A percentile compares a stretch with the other conserved stretches of the same genome.
phyloP scores from a whole-genome alignment of 2,113 vertebrate species.

The Cygnus atratus region DNA sequence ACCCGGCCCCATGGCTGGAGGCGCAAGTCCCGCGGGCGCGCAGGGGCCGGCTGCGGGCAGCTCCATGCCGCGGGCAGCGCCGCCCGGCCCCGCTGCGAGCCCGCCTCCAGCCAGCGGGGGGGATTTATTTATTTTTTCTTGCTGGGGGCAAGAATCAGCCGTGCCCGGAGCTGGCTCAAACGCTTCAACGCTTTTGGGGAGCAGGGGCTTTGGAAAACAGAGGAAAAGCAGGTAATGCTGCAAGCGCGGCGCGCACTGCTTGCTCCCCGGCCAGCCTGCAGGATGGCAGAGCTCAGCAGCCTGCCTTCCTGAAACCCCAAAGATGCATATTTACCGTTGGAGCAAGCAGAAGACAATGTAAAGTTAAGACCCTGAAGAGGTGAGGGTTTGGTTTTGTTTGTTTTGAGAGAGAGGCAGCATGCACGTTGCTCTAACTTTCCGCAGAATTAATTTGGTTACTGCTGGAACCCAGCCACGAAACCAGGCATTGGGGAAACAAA shows the following conservation, averaged over 20 bases:
- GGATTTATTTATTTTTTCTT: not conserved
- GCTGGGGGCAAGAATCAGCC: too few species aligned
- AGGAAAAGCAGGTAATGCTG: not conserved
- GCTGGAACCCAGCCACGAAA: not conserved
- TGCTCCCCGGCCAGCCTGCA: too few species aligned
- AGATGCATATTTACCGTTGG: not conserved
- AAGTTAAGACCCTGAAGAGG: not conserved
- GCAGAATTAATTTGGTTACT: not conserved
- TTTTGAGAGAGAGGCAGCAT: not conserved
- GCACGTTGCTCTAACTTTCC: accelerated
- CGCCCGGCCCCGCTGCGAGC: not conserved
- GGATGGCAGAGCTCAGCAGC: too few species aligned
- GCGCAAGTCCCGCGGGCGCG: too few species aligned
- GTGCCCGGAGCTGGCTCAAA: too few species aligned
- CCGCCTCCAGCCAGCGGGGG: not conserved
- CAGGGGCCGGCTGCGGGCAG: too few species aligned
- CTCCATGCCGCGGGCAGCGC: too few species aligned
- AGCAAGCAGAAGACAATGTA: not conserved
- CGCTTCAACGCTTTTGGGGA: too few species aligned
- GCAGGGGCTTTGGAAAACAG: too few species aligned
- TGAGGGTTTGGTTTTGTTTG: not conserved
- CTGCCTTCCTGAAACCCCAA: too few species aligned
- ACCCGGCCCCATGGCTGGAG: not conserved
- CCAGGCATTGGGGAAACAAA: accelerated
- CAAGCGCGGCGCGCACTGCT: not conserved